Conservation (phyloP, 1,140 invertebrate genomes). For the Cydia amplana region DNA sequence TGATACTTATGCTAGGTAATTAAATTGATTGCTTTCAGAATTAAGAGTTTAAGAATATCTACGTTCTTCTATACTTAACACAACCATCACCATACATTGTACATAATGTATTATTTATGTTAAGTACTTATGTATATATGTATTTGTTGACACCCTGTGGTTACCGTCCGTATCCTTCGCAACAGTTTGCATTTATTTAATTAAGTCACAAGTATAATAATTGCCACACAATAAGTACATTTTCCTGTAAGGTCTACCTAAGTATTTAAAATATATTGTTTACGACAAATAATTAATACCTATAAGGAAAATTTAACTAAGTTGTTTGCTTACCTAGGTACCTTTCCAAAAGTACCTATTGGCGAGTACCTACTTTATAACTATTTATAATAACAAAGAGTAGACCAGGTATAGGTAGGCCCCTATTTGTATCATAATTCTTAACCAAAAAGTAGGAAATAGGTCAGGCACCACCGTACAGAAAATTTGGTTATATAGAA, state of each 20-base stretch:
- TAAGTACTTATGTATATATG: background rate
- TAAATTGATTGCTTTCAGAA: no score
- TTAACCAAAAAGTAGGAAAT: no score
- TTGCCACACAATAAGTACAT: constrained; percentile 25
- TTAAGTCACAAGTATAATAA: background rate
- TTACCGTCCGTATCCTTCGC: background rate
- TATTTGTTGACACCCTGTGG: background rate
- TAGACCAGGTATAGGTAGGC: no score
- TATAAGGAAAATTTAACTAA: constrained; percentile 40
- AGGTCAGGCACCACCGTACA: no score
- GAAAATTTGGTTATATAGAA: no score
- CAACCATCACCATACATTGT: background rate
- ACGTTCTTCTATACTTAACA: no score
- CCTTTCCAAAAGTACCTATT: no score
- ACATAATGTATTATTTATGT: background rate
- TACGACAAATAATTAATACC: constrained; percentile 40
- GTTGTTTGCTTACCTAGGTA: background rate
- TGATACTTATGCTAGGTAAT: no score
- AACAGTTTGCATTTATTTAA: constrained; percentile 1
- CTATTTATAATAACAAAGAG: no score
- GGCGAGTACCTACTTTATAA: background rate
- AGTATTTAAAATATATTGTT: constrained; percentile 34
- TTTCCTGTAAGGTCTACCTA: constrained; percentile 35
- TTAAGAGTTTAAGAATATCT: no score
- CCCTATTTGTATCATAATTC: no score